Evolutionary conservation across 53 echinoderm and acorn worm genomes (phyloP).

Genomic region (Paracentrotus lividus): DNA sequence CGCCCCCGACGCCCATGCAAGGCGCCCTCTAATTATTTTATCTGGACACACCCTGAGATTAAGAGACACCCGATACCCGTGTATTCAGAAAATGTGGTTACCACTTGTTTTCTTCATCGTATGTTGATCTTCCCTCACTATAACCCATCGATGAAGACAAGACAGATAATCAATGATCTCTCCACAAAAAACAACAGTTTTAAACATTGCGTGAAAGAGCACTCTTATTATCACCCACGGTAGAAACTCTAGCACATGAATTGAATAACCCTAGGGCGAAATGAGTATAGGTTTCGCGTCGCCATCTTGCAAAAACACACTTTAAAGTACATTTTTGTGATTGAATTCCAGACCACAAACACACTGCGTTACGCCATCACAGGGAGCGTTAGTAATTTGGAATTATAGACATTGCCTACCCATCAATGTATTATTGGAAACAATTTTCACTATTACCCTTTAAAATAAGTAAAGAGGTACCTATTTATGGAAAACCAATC

Average conservation of each 20-base stretch:
- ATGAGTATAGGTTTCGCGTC: background rate
- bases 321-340: background rate
- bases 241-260: conserved; percentile 27
- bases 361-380: background rate
- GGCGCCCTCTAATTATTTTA: too few relatives aligned
- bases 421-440: background rate
- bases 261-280: conserved; percentile 21
- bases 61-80: background rate
- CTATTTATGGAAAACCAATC: background rate
- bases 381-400: background rate
- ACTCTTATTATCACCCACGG: background rate
- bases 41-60: background rate
- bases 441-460: background rate
- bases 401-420: background rate
- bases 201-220: conserved; percentile 36
- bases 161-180: conserved; percentile 23
- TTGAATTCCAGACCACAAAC: conserved; percentile 12
- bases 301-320: background rate
- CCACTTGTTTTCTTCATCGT: conserved; percentile 22
- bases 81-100: background rate
- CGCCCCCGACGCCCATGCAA: background rate
- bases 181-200: conserved; percentile 34
- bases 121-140: background rate
- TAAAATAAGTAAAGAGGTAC: background rate
- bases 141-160: background rate